Evolutionary conservation across 2,888 invertebrate species (phyloP), one percentile per base, ranked within the genome.

Genomic region (Argynnis bischoffii): DNA sequence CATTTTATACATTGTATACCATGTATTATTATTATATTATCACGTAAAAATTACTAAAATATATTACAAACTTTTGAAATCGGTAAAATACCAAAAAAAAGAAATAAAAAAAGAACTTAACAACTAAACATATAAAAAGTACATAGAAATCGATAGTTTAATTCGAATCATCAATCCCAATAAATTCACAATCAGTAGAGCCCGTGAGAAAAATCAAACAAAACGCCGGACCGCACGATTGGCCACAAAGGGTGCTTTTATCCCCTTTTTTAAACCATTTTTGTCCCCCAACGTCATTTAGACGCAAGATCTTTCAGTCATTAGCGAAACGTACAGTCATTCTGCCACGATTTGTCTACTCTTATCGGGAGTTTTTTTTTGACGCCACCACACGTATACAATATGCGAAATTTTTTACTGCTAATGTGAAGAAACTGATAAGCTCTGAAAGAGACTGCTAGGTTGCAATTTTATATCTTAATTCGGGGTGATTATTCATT

Each of bases 381-480:
- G 83, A 86, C 82, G 85, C 83, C 81, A 64, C 82, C 85, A 82
- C 86, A 84, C 86, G 85, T 87, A 81, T 82, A 90, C 89, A 91
- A 90, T 90, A 89, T 90, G 89, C 86, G 89, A 82, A 81, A 86
- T 83, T 84, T 86, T 88, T 87, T 85, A 81, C 81, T 79, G 85
- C 86, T 90, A 90, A 92, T 89, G 90, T 89, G 89, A 87, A 87
- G 85, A 82, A 89, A 88, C 72, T 81, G 91, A 91, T 91, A 91
- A 90, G 86, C 81, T 70, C 64, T 87, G 85, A 89, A 88, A 88
- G 87, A 82, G 76, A 85, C 77, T 72, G 86, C 86, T 83, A 76
- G 53, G 77, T 76, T 79, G 75, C 74, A 74, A 75, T 73, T 79
- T 84, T 83, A 82, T 82, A 80, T 75, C 80, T 78, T 69, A 67